These are phyloP conservation scores for Pygocentrus nattereri DNA, from an alignment of 2,797 vertebrate genomes.

Conservation along the genomic window DNA sequence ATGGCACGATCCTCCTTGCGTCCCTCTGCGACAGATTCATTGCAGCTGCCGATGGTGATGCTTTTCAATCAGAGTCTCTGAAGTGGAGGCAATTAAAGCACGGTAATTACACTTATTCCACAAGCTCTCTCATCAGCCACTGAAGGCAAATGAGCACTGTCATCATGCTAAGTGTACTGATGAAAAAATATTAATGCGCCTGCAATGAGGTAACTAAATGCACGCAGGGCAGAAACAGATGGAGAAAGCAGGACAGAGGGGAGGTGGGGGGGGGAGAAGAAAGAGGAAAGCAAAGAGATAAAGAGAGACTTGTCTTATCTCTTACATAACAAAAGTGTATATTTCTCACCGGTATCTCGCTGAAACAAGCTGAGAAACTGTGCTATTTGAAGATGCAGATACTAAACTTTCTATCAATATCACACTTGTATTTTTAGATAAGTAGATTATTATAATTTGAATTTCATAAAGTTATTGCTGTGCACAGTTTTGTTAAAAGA, in stretches of 20 bases:
- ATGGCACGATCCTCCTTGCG: not conserved
- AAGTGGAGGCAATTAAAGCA: constrained; percentile 47
- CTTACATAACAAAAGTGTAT: not conserved
- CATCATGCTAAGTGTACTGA: constrained; percentile 21
- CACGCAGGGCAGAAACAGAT: not conserved
- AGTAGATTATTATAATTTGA: too few species aligned
- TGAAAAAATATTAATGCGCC: constrained; percentile 27
- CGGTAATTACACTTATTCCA: constrained; percentile 50
- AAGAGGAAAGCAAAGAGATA: not conserved
- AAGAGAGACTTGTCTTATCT: not conserved
- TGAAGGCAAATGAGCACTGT: constrained; percentile 36
- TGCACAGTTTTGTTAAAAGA: too few species aligned
- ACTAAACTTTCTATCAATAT: not conserved
- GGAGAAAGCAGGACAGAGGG: not conserved
- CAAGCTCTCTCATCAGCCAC: constrained; percentile 35
- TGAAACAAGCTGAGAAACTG: not conserved
- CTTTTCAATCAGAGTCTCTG: constrained; percentile 51
- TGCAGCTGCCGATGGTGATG: constrained; percentile 22
- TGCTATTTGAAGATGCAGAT: not conserved
- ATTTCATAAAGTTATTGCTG: too few species aligned
- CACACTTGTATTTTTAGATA: not conserved
- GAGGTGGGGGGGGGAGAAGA: not conserved
- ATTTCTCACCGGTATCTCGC: not conserved
- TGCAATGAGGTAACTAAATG: not conserved
- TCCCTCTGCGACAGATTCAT: not conserved